These are phyloP conservation scores for Eupithecia inturbata DNA, from an alignment of 2,888 invertebrate genomes.

Conservation along the genomic window DNA sequence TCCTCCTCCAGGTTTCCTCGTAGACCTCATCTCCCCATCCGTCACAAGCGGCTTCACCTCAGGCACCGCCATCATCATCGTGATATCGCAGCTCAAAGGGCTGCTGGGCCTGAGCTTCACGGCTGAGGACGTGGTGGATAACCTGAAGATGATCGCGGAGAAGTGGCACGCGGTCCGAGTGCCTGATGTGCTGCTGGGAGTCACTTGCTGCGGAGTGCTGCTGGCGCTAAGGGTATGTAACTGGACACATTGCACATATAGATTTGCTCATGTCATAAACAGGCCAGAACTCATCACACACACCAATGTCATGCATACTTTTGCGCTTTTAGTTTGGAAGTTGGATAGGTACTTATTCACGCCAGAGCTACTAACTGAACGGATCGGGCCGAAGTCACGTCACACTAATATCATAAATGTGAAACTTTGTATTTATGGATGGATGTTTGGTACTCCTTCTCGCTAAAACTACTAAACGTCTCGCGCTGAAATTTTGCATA, in stretches of 20 bases:
- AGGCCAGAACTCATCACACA: too few relatives aligned
- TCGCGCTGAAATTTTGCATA: too few relatives aligned
- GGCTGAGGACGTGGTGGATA: conserved; percentile 87
- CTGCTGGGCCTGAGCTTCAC: conserved; percentile 88
- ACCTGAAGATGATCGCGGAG: conserved; percentile 76
- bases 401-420: too few relatives aligned
- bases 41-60: conserved; percentile 94
- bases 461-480: too few relatives aligned
- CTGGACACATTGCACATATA: background rate
- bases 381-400: too few relatives aligned
- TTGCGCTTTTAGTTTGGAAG: too few relatives aligned
- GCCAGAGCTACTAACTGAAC: too few relatives aligned
- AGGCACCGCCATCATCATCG: conserved; percentile 91
- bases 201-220: conserved; percentile 86
- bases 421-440: too few relatives aligned
- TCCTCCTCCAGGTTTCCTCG: conserved; percentile 87
- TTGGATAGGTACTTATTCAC: too few relatives aligned
- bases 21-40: conserved; percentile 92
- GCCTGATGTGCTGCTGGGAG: conserved; percentile 87
- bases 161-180: conserved; percentile 79
- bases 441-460: too few relatives aligned
- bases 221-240: conserved; percentile 86
- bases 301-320: too few relatives aligned
- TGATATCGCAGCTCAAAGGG: conserved; percentile 89
- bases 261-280: too few relatives aligned